phyloP scores from a whole-genome alignment of 2,113 vertebrate species.

The Jaculus jaculus region DNA sequence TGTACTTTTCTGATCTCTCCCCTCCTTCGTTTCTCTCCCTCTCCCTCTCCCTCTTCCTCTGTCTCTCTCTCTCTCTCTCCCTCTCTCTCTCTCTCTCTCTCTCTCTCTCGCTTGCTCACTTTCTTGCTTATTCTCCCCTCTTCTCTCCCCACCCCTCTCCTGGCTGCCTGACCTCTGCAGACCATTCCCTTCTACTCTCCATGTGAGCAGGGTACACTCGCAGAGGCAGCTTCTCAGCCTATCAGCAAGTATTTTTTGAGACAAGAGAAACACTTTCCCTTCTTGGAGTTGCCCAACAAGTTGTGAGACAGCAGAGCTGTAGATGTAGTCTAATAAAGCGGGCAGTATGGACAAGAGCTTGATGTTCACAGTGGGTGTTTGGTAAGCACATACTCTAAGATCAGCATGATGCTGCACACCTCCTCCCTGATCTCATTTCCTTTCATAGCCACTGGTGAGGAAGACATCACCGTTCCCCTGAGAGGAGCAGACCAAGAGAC shows the following conservation, averaged over 20 bases:
- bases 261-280: neutral
- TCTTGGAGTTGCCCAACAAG: neutral
- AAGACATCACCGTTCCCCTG: neutral
- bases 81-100: neutral
- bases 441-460: neutral
- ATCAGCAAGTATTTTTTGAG: neutral
- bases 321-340: neutral
- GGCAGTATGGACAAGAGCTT: neutral
- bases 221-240: conserved; percentile 50
- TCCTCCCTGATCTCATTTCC: neutral
- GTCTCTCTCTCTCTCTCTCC: neutral
- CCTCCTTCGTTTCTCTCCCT: neutral
- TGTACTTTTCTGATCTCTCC: neutral
- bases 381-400: neutral
- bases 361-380: conserved; percentile 2
- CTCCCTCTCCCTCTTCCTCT: neutral
- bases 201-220: conserved; percentile 71
- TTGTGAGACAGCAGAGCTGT: neutral
- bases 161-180: neutral
- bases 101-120: no score
- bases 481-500: neutral
- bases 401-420: neutral
- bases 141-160: neutral
- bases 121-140: neutral
- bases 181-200: conserved; percentile 5